Base-by-base conservation (phyloP, 2,888 invertebrate genomes). In the Noctua comes region DNA sequence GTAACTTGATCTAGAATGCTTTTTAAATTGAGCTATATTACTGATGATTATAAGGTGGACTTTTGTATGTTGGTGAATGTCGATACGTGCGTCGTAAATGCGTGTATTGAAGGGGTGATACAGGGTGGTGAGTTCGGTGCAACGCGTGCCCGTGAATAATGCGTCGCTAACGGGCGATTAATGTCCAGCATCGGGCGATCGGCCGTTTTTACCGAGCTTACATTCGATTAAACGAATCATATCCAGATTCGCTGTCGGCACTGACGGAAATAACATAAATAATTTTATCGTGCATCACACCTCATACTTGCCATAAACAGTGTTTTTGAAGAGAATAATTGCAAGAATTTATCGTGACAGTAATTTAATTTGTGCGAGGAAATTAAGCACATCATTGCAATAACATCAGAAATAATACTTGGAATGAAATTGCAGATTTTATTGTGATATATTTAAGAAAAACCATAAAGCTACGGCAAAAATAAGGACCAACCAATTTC, bases 81-180 rank as follows among this genome's bases (percentile, higher is more conserved):
- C 64, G 80, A 88, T 89, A 85, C 79, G 87, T 88, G 82, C 77
- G 54, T 62, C 76, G 83, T 86, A 81, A 87, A 76, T 79, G 68
- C 77, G 85, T 90, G 87, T 85, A 86, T 91, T 84, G 88, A 89
- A 85, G 86, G 93, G 94, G 93, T 93, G 93, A 92, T 92, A 91
- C 93, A 92, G 95, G 94, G 93, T 94, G 94, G 94, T 87, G 90
- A 93, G 91, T 92, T 92, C 92, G 92, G 89, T 94, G 96, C 95
- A 95, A 95, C 94, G 95, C 97, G 96, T 97, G 96, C 92, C 94
- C 91, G 94, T 96, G 97, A 97, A 97, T 97, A 97, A 97, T 96
- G 95, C 93, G 94, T 94, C 95, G 94, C 95, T 94, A 95, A 96
- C 94, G 94, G 94, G 92, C 96, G 96, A 96, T 97, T 96, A 96